Base-by-base conservation (phyloP, 1,140 invertebrate species). In the Plectus sambesii region DNA sequence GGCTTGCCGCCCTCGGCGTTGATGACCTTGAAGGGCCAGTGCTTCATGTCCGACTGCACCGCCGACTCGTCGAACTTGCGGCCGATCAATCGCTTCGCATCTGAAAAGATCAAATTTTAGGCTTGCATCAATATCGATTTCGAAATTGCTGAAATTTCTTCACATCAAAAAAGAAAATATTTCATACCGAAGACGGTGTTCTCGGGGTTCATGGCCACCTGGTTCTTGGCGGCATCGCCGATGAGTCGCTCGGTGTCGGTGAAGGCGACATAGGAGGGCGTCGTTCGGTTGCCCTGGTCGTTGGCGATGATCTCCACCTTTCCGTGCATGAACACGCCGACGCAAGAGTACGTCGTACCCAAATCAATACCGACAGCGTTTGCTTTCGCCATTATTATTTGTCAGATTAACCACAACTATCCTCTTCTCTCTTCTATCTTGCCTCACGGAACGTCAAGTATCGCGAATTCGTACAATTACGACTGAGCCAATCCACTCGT, bases 291-390 rank as follows among this genome's bases (percentile, higher is more conserved):
- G 69, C 87, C 88, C 71, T 94, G 87, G 72, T 92, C 87, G 69
- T 92, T 92, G 59, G 87, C 87, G 72, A 93, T 90, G 67, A 93
- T 92, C 77, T 93, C 87, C 42, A 93, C 87, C 73, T 89, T 90
- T 64, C 87, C 82, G 68, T 78, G 58, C 48, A 75, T 73, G 52
- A 77, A 78, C 1, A 77, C 74, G 20, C 74, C 76, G 9, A 76
- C 73, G 53, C 74, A 77, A 0, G 73, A 75, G 53, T 75, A 76
- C 9, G 75, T 75, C 3, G 75, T 76, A 15, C 75, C 74, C 40
- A 76, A 54, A 60, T 76, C 75, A 53, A 76, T 76, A 27, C 75
- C 75, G 42, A 77, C 72, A 9, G 69, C 68, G 54, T 63, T 62
- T 45, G 48, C 53, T 59, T 69, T 63, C 4, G 45, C 15, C 8